Conservation (phyloP, 2,888 invertebrate species). For the Ectobius pallidus region DNA sequence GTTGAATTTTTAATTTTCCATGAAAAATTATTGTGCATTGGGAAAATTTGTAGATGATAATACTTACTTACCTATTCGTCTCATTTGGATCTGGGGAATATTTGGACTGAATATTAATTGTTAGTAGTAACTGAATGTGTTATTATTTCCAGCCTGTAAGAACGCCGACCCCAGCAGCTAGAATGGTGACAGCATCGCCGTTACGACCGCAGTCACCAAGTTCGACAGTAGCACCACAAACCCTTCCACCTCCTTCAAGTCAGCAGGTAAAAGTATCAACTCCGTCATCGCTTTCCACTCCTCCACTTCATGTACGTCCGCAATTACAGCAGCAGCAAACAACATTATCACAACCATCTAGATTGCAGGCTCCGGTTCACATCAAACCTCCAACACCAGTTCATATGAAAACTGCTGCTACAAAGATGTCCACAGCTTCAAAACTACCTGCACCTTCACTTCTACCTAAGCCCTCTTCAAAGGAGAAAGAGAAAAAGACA, state of each 20-base stretch:
- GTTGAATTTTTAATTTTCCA: too few relatives aligned
- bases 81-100: too few relatives aligned
- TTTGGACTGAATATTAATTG: too few relatives aligned
- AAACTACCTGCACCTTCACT: conserved; percentile 41
- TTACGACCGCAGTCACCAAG: conserved; percentile 42
- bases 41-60: too few relatives aligned
- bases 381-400: conserved; percentile 25
- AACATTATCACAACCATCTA: conserved; percentile 9
- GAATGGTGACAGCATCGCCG: conserved; percentile 43
- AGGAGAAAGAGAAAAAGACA: conserved; percentile 79
- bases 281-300: conserved; percentile 36
- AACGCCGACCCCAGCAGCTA: conserved; percentile 36
- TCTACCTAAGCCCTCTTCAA: conserved; percentile 62
- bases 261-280: conserved; percentile 26
- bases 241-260: conserved; percentile 16
- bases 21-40: too few relatives aligned
- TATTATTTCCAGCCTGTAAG: conserved; percentile 45
- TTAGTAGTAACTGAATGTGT: too few relatives aligned
- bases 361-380: conserved; percentile 22
- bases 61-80: too few relatives aligned
- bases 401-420: conserved; percentile 34
- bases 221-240: conserved; percentile 32
- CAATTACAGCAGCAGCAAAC: conserved; percentile 31
- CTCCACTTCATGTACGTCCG: conserved; percentile 41
- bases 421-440: conserved; percentile 19